Evolutionary conservation across 1,140 invertebrate genomes (phyloP).

Genomic region (Pteromalus puparum): DNA sequence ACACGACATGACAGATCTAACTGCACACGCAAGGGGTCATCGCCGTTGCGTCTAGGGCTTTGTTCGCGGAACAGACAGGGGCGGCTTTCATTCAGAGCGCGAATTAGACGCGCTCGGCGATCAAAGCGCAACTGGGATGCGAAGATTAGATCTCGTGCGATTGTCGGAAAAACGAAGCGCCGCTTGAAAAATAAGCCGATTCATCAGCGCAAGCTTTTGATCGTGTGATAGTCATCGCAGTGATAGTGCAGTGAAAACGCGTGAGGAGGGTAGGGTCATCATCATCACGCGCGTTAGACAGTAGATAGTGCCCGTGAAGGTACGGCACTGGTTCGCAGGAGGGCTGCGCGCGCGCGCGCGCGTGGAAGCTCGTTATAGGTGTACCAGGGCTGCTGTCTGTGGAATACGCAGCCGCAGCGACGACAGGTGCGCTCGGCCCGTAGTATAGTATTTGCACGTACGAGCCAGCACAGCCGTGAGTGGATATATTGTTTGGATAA

Average conservation of each 20-base stretch:
- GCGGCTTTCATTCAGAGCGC: too few relatives aligned
- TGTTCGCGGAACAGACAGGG: too few relatives aligned
- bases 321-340: background rate
- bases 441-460: constrained; percentile 37
- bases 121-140: too few relatives aligned
- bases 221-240: background rate
- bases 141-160: too few relatives aligned
- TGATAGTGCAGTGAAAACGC: too few relatives aligned
- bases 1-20: too few relatives aligned
- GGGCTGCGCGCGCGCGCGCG: background rate
- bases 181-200: too few relatives aligned
- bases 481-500: background rate
- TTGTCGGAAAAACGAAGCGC: too few relatives aligned
- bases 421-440: constrained; percentile 30
- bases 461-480: constrained; percentile 13
- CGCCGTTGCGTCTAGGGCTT: background rate
- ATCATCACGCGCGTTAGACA: background rate
- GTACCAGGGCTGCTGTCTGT: background rate
- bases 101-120: too few relatives aligned
- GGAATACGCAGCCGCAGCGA: background rate
- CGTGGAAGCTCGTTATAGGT: background rate
- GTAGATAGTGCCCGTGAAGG: background rate
- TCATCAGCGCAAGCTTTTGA: background rate
- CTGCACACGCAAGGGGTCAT: too few relatives aligned
- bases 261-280: too few relatives aligned